A percentile compares a stretch with the other conserved stretches of the same genome.
Conservation (phyloP, 2,113 vertebrate species). For the Cercocebus atys region DNA sequence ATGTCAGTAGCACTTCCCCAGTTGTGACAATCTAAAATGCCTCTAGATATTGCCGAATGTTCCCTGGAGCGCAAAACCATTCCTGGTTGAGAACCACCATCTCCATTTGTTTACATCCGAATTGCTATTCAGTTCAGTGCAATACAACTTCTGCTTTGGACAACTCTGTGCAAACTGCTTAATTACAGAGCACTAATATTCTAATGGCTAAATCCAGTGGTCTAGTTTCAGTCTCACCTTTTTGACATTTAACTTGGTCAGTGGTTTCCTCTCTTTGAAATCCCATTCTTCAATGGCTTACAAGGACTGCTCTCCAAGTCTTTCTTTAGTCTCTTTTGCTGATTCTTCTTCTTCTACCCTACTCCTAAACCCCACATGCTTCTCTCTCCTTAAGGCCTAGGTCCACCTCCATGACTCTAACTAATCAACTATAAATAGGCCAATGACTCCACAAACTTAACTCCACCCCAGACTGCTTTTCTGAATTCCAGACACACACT, state of each 20-base stretch:
- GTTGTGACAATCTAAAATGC: not conserved
- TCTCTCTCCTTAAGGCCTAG: not conserved
- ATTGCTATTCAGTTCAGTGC: not conserved
- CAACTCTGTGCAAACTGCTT: not conserved
- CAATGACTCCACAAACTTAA: not conserved
- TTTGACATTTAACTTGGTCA: not conserved
- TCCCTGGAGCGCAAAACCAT: not conserved
- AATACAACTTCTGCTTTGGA: not conserved
- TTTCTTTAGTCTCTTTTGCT: not conserved
- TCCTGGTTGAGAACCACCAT: not conserved
- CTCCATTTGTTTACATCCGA: not conserved
- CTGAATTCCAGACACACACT: not conserved
- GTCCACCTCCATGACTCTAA: not conserved
- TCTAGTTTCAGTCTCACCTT: not conserved
- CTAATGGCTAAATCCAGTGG: not conserved
- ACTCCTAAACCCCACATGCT: not conserved
- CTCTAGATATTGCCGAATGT: not conserved
- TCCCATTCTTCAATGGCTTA: not conserved
- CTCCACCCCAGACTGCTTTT: not conserved
- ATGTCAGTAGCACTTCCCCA: not conserved
- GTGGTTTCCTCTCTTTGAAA: not conserved
- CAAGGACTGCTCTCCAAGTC: not conserved
- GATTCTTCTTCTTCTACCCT: not conserved
- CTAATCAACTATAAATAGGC: not conserved
- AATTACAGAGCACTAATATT: not conserved